phyloP scores from a whole-genome alignment of 1,140 invertebrate species.

The Gonatopus flavifemur region DNA sequence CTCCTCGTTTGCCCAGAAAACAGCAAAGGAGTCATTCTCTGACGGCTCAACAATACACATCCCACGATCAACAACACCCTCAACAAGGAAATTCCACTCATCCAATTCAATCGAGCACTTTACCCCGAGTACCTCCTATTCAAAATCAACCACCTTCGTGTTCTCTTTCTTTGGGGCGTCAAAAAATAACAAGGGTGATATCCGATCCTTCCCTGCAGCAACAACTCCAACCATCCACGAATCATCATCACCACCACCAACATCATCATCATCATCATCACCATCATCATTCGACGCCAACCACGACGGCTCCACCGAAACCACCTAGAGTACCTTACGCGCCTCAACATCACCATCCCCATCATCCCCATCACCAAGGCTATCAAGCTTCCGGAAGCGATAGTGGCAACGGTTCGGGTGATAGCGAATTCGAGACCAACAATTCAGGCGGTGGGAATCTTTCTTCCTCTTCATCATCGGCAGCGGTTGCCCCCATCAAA shows the following conservation, averaged over 20 bases:
- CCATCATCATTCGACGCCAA: conserved; percentile 35
- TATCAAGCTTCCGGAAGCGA: conserved; percentile 84
- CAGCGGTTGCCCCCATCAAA: conserved; percentile 49
- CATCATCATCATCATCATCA: conserved; percentile 6
- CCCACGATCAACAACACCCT: conserved; percentile 27
- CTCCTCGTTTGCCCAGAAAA: conserved; percentile 44
- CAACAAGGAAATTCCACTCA: conserved; percentile 23
- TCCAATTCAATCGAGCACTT: conserved; percentile 43
- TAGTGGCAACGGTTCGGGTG: conserved; percentile 84
- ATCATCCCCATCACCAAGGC: conserved; percentile 41
- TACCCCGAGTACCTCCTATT: conserved; percentile 46
- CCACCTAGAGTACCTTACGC: conserved; percentile 65
- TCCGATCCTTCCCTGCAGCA: conserved; percentile 48
- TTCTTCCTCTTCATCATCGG: conserved; percentile 30
- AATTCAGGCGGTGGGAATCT: conserved; percentile 47
- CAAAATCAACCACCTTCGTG: conserved; percentile 47
- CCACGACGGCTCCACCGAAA: conserved; percentile 69
- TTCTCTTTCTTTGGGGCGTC: conserved; percentile 49
- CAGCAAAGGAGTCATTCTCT: conserved; percentile 52
- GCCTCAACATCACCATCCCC: conserved; percentile 40
- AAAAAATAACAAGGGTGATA: conserved; percentile 51
- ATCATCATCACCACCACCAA: conserved; percentile 12
- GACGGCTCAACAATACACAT: conserved; percentile 39
- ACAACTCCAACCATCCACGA: conserved; percentile 35
- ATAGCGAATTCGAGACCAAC: conserved; percentile 59